Base-by-base conservation (phyloP, 2,113 vertebrate species). In the Coturnix japonica region DNA sequence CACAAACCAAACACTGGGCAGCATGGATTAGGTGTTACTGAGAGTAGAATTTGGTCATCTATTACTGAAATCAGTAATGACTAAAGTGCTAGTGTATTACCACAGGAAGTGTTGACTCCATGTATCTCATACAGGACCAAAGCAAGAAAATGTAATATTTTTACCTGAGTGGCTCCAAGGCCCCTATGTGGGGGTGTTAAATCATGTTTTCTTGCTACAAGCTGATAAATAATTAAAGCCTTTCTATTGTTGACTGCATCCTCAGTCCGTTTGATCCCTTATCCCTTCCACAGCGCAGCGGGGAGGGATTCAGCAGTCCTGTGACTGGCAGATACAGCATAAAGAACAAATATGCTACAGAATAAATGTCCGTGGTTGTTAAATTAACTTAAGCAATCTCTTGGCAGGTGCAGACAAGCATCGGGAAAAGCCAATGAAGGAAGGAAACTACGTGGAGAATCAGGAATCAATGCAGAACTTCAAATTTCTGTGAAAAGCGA, bases 61-160 rank as follows among this genome's bases (percentile, higher is more conserved):
- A 64, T 47, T 78, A 75, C 47, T 64, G 31, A 53, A 1, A 71
- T 21, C 57, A 87, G 63, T 78, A 67, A 16, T 77, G 53, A 75
- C 73, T 90, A 47, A 93, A 92, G 74, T 66, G 80, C 75, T 72
- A 43, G 30, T 43, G 25, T 51, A 33, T 46, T 43, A 81, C 81
- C 20, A 66, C 43, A 71, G 39, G 73, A 51, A 81, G 70, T 21
- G 18, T 51, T 81, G 43, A 76, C 49, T 56, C 22, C 51, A 47
- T 83, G 82, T 74, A 86, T 89, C 79, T 91, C 54, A 89, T 51
- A 72, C 3, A 85, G 81, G 75, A 85, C 5, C 71, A 88, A 54
- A 94, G 86, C 53, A 94, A 76, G 71, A 94, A 94, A 94, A 95
- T 89, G 72, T 63, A 77, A 60, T 64, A 70, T 87, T 93, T 95